Evolutionary conservation across 30 jellyfish, hydroid and myxozoan genomes (phyloP).

Genomic region (Pelagia noctiluca): DNA sequence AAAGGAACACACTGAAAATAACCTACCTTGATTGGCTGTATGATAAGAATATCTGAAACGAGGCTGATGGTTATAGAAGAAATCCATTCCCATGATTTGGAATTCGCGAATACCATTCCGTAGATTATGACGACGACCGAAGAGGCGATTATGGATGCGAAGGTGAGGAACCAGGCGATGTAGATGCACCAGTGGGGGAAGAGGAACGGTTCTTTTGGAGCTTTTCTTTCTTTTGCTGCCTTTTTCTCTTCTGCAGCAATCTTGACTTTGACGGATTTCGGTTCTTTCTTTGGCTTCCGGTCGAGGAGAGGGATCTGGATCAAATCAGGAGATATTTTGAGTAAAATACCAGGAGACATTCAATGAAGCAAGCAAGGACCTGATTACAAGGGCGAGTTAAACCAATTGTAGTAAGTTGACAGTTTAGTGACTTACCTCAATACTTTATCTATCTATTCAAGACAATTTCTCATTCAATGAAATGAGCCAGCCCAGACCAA

Average conservation of each 20-base stretch:
- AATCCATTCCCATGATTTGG: constrained; percentile 89
- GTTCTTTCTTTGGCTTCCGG: not conserved
- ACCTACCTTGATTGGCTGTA: constrained; percentile 89
- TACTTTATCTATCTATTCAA: no score
- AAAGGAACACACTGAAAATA: not conserved
- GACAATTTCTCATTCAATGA: no score
- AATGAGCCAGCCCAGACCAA: no score
- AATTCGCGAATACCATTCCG: constrained; percentile 95
- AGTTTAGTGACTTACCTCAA: no score
- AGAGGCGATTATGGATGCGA: constrained; percentile 68
- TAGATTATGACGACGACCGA: constrained; percentile 82
- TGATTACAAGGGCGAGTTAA: no score
- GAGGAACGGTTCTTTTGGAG: constrained; percentile 63
- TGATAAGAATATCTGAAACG: constrained; percentile 83
- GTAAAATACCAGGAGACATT: no score
- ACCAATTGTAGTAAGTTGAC: no score
- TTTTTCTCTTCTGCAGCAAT: constrained; percentile 21
- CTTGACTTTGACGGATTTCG: constrained; percentile 14
- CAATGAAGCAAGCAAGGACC: no score
- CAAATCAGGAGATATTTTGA: not conserved
- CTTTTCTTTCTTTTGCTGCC: constrained; percentile 15
- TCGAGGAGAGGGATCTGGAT: constrained; percentile 47
- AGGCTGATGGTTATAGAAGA: constrained; percentile 64
- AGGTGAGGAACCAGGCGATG: constrained; percentile 78
- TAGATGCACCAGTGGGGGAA: constrained; percentile 95